Percentiles rank a stretch among this genome's conserved stretches.
Conservation (phyloP, 2,113 vertebrate species). For the Himantopus leucocephalus region DNA sequence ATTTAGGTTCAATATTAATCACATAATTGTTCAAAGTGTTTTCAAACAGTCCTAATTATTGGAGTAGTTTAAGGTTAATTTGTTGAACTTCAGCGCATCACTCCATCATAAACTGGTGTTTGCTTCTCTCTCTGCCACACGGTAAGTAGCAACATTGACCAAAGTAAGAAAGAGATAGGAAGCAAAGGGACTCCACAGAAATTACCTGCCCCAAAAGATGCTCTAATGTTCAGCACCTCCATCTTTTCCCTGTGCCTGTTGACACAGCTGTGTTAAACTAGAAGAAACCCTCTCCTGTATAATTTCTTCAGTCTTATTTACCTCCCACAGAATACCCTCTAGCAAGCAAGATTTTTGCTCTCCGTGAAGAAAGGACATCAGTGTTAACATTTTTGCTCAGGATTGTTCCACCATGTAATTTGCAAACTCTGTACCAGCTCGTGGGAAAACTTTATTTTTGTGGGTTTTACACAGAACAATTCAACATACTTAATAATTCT, state of each 20-base stretch:
- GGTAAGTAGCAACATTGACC: not conserved
- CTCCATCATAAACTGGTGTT: not conserved
- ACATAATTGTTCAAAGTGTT: not conserved
- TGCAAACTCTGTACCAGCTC: not conserved
- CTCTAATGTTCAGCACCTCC: not conserved
- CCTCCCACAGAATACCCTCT: not conserved
- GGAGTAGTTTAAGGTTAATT: not conserved
- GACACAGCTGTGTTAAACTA: not conserved
- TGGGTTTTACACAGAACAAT: not conserved
- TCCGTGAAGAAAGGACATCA: not conserved
- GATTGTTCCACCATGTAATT: not conserved
- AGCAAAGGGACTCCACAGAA: not conserved
- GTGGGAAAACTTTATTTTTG: fast-evolving
- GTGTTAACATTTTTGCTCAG: not conserved
- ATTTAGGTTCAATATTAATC: not conserved
- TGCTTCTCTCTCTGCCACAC: not conserved
- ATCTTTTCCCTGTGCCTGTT: not conserved
- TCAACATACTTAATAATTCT: not conserved
- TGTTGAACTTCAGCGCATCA: not conserved
- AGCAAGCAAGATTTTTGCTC: not conserved
- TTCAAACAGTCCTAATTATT: not conserved
- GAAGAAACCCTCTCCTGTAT: not conserved
- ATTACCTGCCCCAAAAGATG: not conserved
- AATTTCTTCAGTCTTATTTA: not conserved
- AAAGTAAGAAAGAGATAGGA: not conserved